phyloP scores from a whole-genome alignment of 2,113 vertebrate species.

The Acanthochromis polyacanthus region DNA sequence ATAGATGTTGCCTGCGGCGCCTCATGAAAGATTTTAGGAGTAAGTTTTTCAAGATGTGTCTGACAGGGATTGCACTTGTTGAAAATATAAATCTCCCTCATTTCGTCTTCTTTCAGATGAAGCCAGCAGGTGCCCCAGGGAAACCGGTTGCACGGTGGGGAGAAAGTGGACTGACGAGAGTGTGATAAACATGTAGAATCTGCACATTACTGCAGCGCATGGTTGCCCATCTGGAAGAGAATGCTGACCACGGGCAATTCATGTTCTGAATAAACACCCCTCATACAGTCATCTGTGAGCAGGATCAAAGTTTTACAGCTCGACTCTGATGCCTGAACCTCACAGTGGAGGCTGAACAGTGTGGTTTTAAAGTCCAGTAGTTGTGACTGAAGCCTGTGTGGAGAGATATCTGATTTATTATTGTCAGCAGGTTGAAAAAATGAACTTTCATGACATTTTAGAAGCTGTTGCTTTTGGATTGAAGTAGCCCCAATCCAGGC shows the following conservation, averaged over 20 bases:
- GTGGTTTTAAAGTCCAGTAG: not conserved
- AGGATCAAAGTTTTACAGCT: slow-evolving; percentile 21
- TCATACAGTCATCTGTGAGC: not conserved
- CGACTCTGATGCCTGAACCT: not conserved
- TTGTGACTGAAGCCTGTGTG: not conserved
- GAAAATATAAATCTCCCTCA: slow-evolving; percentile 46
- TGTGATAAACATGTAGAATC: slow-evolving; percentile 33
- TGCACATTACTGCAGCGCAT: slow-evolving; percentile 20
- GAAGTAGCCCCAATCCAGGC: not conserved
- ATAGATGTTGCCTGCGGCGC: slow-evolving; percentile 48
- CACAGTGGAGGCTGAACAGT: not conserved
- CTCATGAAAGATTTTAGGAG: slow-evolving; percentile 61
- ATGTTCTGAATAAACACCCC: slow-evolving; percentile 38
- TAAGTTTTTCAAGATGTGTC: slow-evolving; percentile 62
- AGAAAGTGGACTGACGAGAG: slow-evolving; percentile 17
- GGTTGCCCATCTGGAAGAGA: slow-evolving; percentile 50
- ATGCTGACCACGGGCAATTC: slow-evolving; percentile 35
- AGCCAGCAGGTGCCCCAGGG: slow-evolving; percentile 25
- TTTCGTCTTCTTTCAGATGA: slow-evolving; percentile 7
- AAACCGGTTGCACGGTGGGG: not conserved
- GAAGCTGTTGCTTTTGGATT: not conserved
- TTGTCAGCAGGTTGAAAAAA: not conserved
- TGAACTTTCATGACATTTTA: not conserved
- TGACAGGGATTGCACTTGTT: slow-evolving; percentile 44
- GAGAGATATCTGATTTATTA: not conserved